A percentile compares a stretch with the other conserved stretches of the same genome.
Evolutionary conservation across 2,888 invertebrate genomes (phyloP).

Genomic region (Xestia sexstrigata): DNA sequence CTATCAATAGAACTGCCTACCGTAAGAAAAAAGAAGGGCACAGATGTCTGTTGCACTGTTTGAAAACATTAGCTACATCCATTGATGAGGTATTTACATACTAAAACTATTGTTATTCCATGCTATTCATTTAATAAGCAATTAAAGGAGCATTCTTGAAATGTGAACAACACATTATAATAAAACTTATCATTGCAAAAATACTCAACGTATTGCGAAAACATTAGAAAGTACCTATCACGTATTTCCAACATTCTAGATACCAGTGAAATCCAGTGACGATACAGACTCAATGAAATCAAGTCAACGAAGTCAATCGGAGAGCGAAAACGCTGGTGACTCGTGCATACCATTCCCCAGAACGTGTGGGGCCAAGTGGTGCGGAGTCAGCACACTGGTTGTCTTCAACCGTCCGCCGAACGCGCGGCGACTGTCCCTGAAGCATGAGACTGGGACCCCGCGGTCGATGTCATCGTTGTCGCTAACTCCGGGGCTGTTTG

Average conservation of each 20-base stretch:
- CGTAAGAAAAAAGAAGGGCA: slow-evolving; percentile 96
- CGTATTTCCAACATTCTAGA: slow-evolving; percentile 74
- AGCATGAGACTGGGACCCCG: slow-evolving; percentile 94
- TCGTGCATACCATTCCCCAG: slow-evolving; percentile 98
- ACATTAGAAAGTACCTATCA: not conserved
- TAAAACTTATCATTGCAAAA: slow-evolving; percentile 12
- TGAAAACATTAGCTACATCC: slow-evolving; percentile 89
- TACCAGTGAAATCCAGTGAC: slow-evolving; percentile 90
- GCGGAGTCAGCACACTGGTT: slow-evolving; percentile 96
- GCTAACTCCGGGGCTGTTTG: slow-evolving; percentile 81
- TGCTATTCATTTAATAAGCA: not conserved
- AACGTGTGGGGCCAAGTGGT: slow-evolving; percentile 98
- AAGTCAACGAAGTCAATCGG: slow-evolving; percentile 87
- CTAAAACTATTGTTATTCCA: not conserved
- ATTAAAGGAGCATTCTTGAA: slow-evolving; percentile 2
- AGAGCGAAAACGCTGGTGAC: slow-evolving; percentile 91
- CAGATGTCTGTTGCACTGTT: slow-evolving; percentile 96
- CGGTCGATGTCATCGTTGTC: slow-evolving; percentile 88
- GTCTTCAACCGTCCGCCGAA: slow-evolving; percentile 95
- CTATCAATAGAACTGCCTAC: slow-evolving; percentile 94
- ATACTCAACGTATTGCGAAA: not conserved
- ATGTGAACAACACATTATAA: slow-evolving; percentile 5
- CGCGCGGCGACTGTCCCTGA: slow-evolving; percentile 92
- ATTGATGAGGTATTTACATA: slow-evolving; percentile 85
- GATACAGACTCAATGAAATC: slow-evolving; percentile 88